These are phyloP conservation scores for Myotis davidii DNA, from an alignment of 2,113 vertebrate genomes.

Conservation along the genomic window DNA sequence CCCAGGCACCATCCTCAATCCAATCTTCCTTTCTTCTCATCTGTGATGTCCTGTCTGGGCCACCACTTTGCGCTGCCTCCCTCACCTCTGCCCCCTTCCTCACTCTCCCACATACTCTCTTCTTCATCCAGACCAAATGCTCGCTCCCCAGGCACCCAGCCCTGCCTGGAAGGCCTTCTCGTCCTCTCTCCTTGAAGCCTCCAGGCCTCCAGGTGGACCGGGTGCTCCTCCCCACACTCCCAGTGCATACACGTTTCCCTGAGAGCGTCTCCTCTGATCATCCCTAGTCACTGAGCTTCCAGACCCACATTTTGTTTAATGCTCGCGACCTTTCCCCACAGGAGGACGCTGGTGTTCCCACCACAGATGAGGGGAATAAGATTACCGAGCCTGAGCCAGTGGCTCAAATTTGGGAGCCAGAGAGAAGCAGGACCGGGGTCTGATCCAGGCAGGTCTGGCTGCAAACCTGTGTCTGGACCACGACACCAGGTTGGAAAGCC, in stretches of 20 bases:
- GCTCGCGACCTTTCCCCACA: neutral
- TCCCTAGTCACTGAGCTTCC: neutral
- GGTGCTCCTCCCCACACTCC: neutral
- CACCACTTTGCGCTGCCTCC: neutral
- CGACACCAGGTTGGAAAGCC: neutral
- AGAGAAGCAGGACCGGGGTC: neutral
- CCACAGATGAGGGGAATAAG: neutral
- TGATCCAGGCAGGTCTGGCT: neutral
- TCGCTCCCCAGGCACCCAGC: accelerated
- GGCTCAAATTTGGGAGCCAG: neutral
- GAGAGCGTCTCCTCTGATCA: neutral
- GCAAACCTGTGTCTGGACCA: neutral
- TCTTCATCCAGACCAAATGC: neutral
- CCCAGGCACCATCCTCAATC: neutral
- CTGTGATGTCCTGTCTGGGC: accelerated
- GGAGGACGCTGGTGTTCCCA: neutral
- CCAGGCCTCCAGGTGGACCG: neutral
- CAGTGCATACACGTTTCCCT: neutral
- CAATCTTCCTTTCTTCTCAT: neutral
- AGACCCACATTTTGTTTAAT: neutral
- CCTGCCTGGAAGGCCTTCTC: neutral
- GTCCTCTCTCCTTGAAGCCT: neutral
- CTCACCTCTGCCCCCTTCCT: neutral
- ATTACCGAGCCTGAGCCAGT: neutral
- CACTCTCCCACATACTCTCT: accelerated